phyloP scores from a whole-genome alignment of 2,113 vertebrate species.

The Heptranchias perlo region DNA sequence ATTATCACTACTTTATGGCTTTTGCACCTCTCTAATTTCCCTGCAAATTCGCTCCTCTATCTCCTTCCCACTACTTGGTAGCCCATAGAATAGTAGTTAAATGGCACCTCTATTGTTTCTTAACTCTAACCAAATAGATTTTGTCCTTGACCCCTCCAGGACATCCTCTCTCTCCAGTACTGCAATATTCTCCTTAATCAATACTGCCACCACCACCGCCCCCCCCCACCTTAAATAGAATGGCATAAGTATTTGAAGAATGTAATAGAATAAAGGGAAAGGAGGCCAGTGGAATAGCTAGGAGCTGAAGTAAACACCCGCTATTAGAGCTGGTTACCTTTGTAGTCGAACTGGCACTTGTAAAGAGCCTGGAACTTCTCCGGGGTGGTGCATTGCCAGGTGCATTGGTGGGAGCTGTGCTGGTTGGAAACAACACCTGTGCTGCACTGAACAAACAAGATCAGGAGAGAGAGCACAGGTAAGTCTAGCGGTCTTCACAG shows the following conservation, averaged over 20 bases:
- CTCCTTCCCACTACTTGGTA: too few species aligned
- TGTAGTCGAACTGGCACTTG: conserved; percentile 93
- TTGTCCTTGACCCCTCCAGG: too few species aligned
- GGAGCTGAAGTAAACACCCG: not conserved
- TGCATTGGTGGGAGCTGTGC: conserved; percentile 88
- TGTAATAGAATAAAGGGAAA: not conserved
- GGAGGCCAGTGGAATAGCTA: not conserved
- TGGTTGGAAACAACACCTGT: conserved; percentile 96
- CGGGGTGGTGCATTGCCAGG: conserved; percentile 92
- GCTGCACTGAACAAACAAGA: conserved; percentile 65
- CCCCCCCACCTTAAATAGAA: too few species aligned
- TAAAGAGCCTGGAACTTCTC: conserved; percentile 89
- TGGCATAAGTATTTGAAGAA: not conserved
- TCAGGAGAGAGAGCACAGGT: not conserved
- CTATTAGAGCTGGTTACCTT: conserved; percentile 69
- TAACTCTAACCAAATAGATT: too few species aligned
- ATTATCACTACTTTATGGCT: too few species aligned
- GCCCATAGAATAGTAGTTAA: too few species aligned
- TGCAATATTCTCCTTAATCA: too few species aligned
- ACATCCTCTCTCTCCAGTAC: too few species aligned
- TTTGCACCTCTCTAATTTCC: too few species aligned
- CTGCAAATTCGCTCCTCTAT: too few species aligned
- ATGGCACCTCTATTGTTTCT: too few species aligned
- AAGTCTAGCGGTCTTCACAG: not conserved
- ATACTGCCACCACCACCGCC: too few species aligned